These are phyloP conservation scores for Drosophila algonquin DNA, from an alignment of 2,888 invertebrate genomes.

Conservation along the genomic window DNA sequence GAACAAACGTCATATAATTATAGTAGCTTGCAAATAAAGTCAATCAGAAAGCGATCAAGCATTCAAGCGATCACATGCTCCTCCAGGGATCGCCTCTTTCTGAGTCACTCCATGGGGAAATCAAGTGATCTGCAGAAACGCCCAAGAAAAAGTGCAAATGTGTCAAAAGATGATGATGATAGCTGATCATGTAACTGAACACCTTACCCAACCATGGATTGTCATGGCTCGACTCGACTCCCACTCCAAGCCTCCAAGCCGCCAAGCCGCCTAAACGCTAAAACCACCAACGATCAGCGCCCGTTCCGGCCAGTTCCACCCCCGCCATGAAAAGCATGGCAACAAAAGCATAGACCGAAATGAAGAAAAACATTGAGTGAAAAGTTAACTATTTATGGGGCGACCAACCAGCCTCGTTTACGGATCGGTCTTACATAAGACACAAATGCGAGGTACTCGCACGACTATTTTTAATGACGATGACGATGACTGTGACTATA, in stretches of 20 bases:
- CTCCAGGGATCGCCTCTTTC: too few relatives aligned
- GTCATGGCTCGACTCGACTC: not conserved
- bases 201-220: not conserved
- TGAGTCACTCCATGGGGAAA: too few relatives aligned
- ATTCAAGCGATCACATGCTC: too few relatives aligned
- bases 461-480: not conserved
- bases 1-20: not conserved
- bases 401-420: slow-evolving; percentile 31
- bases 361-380: not conserved
- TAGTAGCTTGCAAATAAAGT: not conserved
- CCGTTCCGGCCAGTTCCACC: not conserved
- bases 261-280: not conserved
- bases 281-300: not conserved
- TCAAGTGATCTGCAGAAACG: not conserved
- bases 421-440: slow-evolving; percentile 20
- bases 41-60: not conserved
- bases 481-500: slow-evolving; percentile 3
- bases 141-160: not conserved
- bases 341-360: slow-evolving; percentile 19
- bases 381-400: not conserved
- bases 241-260: not conserved
- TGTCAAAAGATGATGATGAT: not conserved
- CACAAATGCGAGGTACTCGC: not conserved
- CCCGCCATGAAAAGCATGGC: slow-evolving; percentile 1
- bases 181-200: not conserved